phyloP scores from a whole-genome alignment of 2,113 vertebrate species.

The Nothocercus julius region DNA sequence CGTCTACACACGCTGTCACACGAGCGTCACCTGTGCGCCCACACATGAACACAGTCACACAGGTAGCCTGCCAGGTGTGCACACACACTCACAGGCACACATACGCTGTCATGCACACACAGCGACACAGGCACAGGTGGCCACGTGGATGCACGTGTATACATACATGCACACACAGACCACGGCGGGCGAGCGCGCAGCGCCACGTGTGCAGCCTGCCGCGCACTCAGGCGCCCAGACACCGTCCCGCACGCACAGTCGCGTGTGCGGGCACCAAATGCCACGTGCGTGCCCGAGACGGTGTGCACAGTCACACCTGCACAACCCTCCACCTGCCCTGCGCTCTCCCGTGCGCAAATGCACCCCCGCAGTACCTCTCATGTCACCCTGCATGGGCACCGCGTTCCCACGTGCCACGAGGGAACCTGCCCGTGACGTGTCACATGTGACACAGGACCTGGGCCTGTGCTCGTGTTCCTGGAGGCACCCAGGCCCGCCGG shows the following conservation, averaged over 20 bases:
- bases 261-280: fast-evolving
- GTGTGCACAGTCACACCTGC: not conserved
- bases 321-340: not conserved
- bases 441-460: too few relatives aligned
- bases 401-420: not conserved
- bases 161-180: not conserved
- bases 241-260: not conserved
- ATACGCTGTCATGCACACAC: not conserved
- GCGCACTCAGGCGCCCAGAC: fast-evolving
- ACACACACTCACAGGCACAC: too few relatives aligned
- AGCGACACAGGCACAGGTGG: not conserved
- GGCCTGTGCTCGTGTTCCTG: too few relatives aligned
- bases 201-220: fast-evolving
- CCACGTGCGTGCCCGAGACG: too few relatives aligned
- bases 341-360: too few relatives aligned
- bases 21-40: fast-evolving
- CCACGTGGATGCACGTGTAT: too few relatives aligned
- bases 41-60: not conserved
- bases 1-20: not conserved
- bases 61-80: too few relatives aligned
- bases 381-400: not conserved
- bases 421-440: too few relatives aligned
- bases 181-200: fast-evolving
- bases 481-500: too few relatives aligned
- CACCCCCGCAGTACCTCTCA: not conserved